phyloP scores from a whole-genome alignment of 2,888 invertebrate genomes.

The Mythimna vitellina region DNA sequence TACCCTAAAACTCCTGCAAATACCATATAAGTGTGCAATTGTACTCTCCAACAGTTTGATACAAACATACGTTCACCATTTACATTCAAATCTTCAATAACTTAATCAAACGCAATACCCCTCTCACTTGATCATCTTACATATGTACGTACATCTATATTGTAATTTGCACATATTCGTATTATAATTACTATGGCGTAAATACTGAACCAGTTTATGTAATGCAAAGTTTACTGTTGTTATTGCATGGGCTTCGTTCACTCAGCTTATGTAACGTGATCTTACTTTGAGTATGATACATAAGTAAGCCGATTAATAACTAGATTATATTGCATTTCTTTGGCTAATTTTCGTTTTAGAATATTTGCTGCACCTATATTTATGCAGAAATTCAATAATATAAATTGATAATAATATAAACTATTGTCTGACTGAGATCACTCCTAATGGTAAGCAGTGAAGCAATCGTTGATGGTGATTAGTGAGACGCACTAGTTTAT shows the following conservation, averaged over 20 bases:
- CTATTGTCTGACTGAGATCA: too few relatives aligned
- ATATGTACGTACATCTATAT: background rate
- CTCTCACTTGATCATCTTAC: constrained; percentile 1
- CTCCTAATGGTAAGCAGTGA: too few relatives aligned
- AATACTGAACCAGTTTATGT: constrained; percentile 28
- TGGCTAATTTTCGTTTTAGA: background rate
- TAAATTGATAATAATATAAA: too few relatives aligned
- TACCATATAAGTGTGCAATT: background rate
- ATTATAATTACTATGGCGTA: constrained; percentile 27
- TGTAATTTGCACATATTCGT: constrained; percentile 17
- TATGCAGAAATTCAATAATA: too few relatives aligned
- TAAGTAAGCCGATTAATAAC: constrained; percentile 25
- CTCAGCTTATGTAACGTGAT: constrained; percentile 35
- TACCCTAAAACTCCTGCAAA: too few relatives aligned
- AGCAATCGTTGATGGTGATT: too few relatives aligned
- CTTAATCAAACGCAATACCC: constrained; percentile 17
- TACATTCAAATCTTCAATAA: constrained; percentile 3
- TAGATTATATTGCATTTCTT: constrained; percentile 20
- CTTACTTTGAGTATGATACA: constrained; percentile 20
- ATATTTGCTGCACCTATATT: background rate
- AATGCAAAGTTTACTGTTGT: constrained; percentile 38
- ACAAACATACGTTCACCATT: constrained; percentile 5
- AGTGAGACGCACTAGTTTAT: too few relatives aligned
- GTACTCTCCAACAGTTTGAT: background rate
- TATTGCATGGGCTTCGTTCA: constrained; percentile 27